Base-by-base conservation (phyloP, 2,797 vertebrate species). In the Hoplostethus atlanticus region DNA sequence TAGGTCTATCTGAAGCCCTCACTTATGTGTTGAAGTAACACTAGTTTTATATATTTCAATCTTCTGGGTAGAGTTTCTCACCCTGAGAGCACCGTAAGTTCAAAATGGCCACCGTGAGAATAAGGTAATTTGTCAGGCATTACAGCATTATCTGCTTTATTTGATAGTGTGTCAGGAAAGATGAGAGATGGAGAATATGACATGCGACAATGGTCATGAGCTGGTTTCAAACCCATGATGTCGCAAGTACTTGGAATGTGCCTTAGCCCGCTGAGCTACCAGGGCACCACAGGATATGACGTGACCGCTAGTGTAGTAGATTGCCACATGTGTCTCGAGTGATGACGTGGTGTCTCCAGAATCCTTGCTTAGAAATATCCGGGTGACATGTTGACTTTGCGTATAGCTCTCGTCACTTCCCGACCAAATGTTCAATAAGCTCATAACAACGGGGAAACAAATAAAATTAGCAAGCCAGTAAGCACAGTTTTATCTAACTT, bases 241-340 rank as follows among this genome's bases (percentile, higher is more conserved):
- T 79, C 17, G 69, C 58, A 34, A 28, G 66, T 72, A 72, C 71
- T 67, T 38, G 72, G 84, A 79, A 75, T 57, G 86, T 88, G 88
- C 86, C 88, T 90, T 86, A 84, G 79, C 83, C 86, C 83, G 31
- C 76, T 54, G 80, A 51, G 76, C 86, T 75, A 65, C 52, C 67
- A 75, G 82, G 78, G 80, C 76, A 34, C 71, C 58, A 16, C 76
- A 46, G 61, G 51, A 71, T 59, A 31, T 34, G 30, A 63, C 51
- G 9, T 38, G 31, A 50, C 46, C 17, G 21, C 46, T 60, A 44
- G 40, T 21, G 36, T 31, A 7, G 58, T 46, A 61, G 44, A 28
- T 53, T 30, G 21, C 51, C 12, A 28, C 11, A 4, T 21, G 12
- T 54, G 28, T 54, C 25, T 15, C 9, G 30, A 31, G 31, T 36